Base-by-base conservation (phyloP, 2,797 vertebrate species). In the Sylvilagus floridanus region DNA sequence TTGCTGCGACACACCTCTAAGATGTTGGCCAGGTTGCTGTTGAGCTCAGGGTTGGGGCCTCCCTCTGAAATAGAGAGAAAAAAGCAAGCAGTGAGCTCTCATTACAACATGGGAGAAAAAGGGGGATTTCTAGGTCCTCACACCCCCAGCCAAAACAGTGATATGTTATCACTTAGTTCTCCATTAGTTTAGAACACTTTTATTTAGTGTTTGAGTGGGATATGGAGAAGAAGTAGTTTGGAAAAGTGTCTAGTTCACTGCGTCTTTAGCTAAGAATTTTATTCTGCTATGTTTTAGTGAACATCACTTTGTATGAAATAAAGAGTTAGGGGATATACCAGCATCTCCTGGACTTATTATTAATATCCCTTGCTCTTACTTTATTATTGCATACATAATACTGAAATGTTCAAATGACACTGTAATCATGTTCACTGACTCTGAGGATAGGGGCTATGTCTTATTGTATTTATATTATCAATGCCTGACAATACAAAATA, bases 1-100 rank as follows among this genome's bases (percentile, higher is more conserved):
- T 98, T 99, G 96, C 69, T 98, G 78, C 98, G 98, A 98, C 99
- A 99, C 92, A 99, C 98, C 90, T 99, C 99, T 96, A 99, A 83
- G 65, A 99, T 26, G 21, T 98, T 98, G 66, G 98, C 99, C 81
- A 99, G 93, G 60, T 97, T 97, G 26, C 98, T 0, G 85, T 99
- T 99, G 82, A 98, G 85, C 5, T 99, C 98, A 6, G 99, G 99
- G 95, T 99, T 99, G 35, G 99, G 14, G 83, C 99, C 99, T 71
- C 99, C 99, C 79, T 99, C 99, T 99, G 98, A 90, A 93, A 96
- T 65, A 94, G 62, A 84, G 26, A 97, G n/a, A 60, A 90, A 90
- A 93, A 13, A 84, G 30, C 66, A 6, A 91, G 26, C 66, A 54
- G 60, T 91, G 50, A 79, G 7, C 73, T 87, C 35, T 93, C 30